A percentile compares a stretch with the other conserved stretches of the same genome.
phyloP scores from a whole-genome alignment of 2,113 vertebrate species.

The Corythaeola cristata region DNA sequence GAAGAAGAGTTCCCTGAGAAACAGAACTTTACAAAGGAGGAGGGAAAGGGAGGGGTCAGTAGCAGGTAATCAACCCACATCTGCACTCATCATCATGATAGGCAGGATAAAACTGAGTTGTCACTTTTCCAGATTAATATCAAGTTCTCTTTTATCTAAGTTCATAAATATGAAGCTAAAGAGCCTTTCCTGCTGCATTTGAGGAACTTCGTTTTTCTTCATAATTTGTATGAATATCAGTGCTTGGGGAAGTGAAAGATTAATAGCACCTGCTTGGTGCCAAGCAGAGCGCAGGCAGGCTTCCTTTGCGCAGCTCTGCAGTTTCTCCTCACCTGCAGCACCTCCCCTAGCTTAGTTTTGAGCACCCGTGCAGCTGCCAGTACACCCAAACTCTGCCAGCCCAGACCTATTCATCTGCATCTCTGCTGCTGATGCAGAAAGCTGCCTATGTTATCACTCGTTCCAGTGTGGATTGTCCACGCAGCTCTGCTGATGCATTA shows the following conservation, averaged over 20 bases:
- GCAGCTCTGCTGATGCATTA: background rate
- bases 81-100: background rate
- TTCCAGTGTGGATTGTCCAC: background rate
- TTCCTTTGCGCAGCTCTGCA: background rate
- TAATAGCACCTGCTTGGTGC: background rate
- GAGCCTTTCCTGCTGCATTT: background rate
- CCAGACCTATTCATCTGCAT: background rate
- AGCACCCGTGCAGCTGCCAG: background rate
- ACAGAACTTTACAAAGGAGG: background rate
- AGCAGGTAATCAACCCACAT: background rate
- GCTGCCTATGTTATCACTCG: background rate
- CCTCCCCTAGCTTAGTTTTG: background rate
- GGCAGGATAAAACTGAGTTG: slow-evolving; percentile 25
- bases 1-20: slow-evolving; percentile 1
- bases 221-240: slow-evolving; percentile 23
- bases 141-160: slow-evolving; percentile 31
- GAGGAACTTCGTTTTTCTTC: background rate
- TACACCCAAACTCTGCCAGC: background rate
- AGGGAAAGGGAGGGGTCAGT: background rate
- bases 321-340: background rate
- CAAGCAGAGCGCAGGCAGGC: background rate
- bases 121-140: slow-evolving; percentile 19
- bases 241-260: background rate
- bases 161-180: slow-evolving; percentile 45
- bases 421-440: background rate